Evolutionary conservation across 2,797 vertebrate genomes (phyloP).

Genomic region (Neostethus bicornis): DNA sequence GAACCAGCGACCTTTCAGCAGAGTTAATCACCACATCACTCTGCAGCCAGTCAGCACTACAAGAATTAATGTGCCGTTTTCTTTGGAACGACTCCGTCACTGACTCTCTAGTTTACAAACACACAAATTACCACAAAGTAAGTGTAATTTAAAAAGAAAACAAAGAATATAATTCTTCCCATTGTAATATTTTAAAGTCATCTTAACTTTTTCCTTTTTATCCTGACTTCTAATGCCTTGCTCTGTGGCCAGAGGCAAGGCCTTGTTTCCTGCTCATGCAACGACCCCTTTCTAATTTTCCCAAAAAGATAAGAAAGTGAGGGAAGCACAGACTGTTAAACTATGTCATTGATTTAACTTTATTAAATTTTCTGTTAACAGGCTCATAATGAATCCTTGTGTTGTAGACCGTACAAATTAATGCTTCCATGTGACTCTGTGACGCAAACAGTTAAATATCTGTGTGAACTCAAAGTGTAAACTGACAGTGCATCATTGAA

Average conservation of each 20-base stretch:
- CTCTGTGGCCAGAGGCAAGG: conserved; percentile 52
- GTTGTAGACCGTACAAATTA: conserved; percentile 45
- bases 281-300: conserved; percentile 18
- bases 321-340: conserved; percentile 11
- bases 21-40: too few relatives aligned
- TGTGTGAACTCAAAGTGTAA: conserved; percentile 55
- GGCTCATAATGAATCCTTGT: conserved; percentile 52
- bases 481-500: conserved; percentile 36
- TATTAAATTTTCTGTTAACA: conserved; percentile 63
- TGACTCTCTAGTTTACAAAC: conserved; percentile 10
- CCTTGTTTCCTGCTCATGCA: conserved; percentile 23
- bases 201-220: conserved; percentile 47
- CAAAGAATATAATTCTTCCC: conserved; percentile 39
- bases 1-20: too few relatives aligned
- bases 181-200: conserved; percentile 61
- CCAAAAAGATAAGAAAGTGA: not conserved
- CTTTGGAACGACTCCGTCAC: too few relatives aligned
- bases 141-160: conserved; percentile 26
- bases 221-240: conserved; percentile 45
- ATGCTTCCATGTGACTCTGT: conserved; percentile 62
- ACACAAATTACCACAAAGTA: conserved; percentile 17
- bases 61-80: conserved; percentile 2
- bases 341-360: conserved; percentile 57
- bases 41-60: not conserved
- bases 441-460: conserved; percentile 63